phyloP scores from a whole-genome alignment of 1,140 invertebrate genomes.

The Tachypleus tridentatus region DNA sequence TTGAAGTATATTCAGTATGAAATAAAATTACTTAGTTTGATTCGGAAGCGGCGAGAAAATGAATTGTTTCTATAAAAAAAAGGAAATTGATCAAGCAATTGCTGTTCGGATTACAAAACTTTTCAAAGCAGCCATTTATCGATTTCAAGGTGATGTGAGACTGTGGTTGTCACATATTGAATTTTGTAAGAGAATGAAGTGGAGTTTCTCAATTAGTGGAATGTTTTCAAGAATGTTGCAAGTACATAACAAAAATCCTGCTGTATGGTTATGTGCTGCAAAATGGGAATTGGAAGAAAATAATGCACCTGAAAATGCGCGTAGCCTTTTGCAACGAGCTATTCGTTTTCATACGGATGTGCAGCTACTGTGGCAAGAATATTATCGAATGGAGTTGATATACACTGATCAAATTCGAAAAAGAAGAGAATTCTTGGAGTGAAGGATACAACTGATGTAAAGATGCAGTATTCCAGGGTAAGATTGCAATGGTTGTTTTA shows the following conservation, averaged over 20 bases:
- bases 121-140: constrained; percentile 38
- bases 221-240: constrained; percentile 45
- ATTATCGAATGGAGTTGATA: constrained; percentile 29
- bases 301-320: constrained; percentile 48
- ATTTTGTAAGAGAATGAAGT: constrained; percentile 49
- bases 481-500: constrained; percentile 35
- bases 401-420: constrained; percentile 25
- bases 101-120: constrained; percentile 49
- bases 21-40: constrained; percentile 49
- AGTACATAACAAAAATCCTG: constrained; percentile 51
- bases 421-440: constrained; percentile 21
- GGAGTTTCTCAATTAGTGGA: constrained; percentile 33
- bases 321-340: constrained; percentile 50
- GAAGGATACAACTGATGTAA: constrained; percentile 29
- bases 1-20: constrained; percentile 56
- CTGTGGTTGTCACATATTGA: constrained; percentile 58
- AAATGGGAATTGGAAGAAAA: constrained; percentile 58
- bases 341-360: constrained; percentile 51
- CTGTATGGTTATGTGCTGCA: constrained; percentile 55
- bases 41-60: constrained; percentile 42
- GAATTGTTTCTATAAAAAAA: constrained; percentile 45
- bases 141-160: constrained; percentile 51
- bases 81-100: constrained; percentile 51
- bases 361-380: constrained; percentile 46
- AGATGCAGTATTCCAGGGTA: constrained; percentile 37